A percentile compares a stretch with the other conserved stretches of the same genome.
Evolutionary conservation across 2,888 invertebrate genomes (phyloP).

Genomic region (Spilarctia lutea): DNA sequence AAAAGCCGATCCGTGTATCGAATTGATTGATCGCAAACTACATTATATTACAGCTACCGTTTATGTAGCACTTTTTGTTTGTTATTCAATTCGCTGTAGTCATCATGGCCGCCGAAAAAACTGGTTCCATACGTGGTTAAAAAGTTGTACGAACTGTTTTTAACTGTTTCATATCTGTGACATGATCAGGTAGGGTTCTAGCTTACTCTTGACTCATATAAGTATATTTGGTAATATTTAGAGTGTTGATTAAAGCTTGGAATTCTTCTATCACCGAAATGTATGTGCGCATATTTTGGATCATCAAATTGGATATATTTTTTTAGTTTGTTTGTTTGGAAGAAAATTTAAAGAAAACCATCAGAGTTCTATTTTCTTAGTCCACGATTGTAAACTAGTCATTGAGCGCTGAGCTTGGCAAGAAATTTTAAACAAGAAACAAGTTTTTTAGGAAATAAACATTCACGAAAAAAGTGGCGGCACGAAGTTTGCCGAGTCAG

Average conservation of each 20-base stretch:
- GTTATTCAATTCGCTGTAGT: neutral
- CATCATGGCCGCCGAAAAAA: constrained; percentile 11
- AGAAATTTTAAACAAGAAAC: no score
- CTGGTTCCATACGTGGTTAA: neutral
- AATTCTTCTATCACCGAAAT: neutral
- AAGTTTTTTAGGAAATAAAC: no score
- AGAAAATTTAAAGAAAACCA: no score
- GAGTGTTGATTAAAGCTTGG: neutral
- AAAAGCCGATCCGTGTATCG: constrained; percentile 4
- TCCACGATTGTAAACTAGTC: no score
- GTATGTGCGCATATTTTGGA: no score
- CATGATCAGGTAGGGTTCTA: neutral
- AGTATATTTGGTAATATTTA: neutral
- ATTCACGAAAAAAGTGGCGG: no score
- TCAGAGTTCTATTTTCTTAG: no score
- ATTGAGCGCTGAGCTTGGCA: no score
- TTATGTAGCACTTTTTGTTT: constrained; percentile 12
- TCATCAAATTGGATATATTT: no score
- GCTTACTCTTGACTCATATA: neutral
- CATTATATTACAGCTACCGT: constrained; percentile 16
- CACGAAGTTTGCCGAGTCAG: no score
- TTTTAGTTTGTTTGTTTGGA: no score
- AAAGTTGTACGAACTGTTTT: neutral
- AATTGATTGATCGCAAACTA: constrained; percentile 18
- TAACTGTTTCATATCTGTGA: neutral